Evolutionary conservation across 2,888 invertebrate species (phyloP).

Genomic region (Drosophila aldrichi): DNA sequence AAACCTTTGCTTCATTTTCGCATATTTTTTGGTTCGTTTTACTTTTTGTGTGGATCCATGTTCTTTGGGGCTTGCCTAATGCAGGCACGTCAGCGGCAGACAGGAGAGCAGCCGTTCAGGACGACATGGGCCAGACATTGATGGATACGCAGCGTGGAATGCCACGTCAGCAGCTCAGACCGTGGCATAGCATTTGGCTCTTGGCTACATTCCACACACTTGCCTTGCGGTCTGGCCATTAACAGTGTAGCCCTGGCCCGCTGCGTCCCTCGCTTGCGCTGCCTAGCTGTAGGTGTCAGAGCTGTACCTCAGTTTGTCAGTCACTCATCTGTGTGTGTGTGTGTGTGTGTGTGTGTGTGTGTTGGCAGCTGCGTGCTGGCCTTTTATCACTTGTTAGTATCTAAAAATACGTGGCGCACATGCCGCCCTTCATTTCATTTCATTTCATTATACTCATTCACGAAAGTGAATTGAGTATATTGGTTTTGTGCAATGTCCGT

Average conservation of each 20-base stretch:
- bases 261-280: not conserved
- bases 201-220: slow-evolving; percentile 35
- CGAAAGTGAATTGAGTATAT: no score
- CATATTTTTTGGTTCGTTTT: not conserved
- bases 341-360: slow-evolving; percentile 23
- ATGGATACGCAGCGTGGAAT: slow-evolving; percentile 74
- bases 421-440: slow-evolving; percentile 70
- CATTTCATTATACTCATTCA: no score
- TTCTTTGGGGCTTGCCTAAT: slow-evolving; percentile 62
- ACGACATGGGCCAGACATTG: slow-evolving; percentile 73
- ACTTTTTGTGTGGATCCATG: slow-evolving; percentile 14
- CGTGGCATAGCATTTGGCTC: slow-evolving; percentile 39
- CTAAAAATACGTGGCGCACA: slow-evolving; percentile 76
- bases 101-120: slow-evolving; percentile 40
- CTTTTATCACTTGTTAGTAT: slow-evolving; percentile 79
- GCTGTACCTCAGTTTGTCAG: slow-evolving; percentile 62
- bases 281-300: slow-evolving; percentile 55
- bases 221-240: slow-evolving; percentile 58
- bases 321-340: slow-evolving; percentile 33
- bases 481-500: no score
- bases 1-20: slow-evolving; percentile 6
- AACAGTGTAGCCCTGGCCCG: slow-evolving; percentile 27
- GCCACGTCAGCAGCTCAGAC: slow-evolving; percentile 69
- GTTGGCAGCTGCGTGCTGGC: slow-evolving; percentile 62
- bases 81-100: slow-evolving; percentile 73